Percentiles rank a stretch among this genome's conserved stretches.
Evolutionary conservation across 2,797 vertebrate species (phyloP).

Genomic region (Nannoperca australis): DNA sequence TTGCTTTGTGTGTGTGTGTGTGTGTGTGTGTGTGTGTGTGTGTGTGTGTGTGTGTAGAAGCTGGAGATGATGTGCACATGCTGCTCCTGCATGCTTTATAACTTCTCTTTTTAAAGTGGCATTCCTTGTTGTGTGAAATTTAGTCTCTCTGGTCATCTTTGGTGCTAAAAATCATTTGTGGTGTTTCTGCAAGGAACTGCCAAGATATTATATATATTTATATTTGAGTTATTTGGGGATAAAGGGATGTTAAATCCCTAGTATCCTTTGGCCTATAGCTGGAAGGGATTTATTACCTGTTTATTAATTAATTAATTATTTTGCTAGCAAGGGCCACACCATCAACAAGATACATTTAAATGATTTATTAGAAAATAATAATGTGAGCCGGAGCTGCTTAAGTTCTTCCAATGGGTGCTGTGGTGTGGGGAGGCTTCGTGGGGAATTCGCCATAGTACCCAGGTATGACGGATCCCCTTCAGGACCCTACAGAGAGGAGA

Average conservation of each 20-base stretch:
- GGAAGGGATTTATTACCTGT: not conserved
- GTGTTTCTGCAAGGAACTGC: not conserved
- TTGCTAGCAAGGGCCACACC: too few relatives aligned
- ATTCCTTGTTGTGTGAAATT: conserved; percentile 11
- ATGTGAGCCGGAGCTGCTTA: too few relatives aligned
- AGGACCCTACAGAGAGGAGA: too few relatives aligned
- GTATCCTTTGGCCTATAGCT: not conserved
- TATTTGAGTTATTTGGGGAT: not conserved
- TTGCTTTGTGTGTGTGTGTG: not conserved
- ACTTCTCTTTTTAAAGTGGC: not conserved
- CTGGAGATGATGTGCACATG: not conserved
- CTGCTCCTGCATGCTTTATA: conserved; percentile 16
- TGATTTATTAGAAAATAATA: too few relatives aligned
- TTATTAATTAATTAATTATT: too few relatives aligned
- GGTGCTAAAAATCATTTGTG: not conserved
- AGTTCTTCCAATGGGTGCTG: too few relatives aligned
- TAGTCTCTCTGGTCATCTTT: not conserved
- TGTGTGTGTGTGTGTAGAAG: not conserved
- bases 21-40: not conserved
- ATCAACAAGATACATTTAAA: too few relatives aligned
- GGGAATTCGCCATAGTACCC: too few relatives aligned
- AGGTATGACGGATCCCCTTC: too few relatives aligned
- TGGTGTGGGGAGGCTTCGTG: too few relatives aligned
- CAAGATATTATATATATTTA: not conserved
- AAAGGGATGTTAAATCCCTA: not conserved